phyloP scores from a whole-genome alignment of 1,140 invertebrate species.

The Saccostrea glomerata region DNA sequence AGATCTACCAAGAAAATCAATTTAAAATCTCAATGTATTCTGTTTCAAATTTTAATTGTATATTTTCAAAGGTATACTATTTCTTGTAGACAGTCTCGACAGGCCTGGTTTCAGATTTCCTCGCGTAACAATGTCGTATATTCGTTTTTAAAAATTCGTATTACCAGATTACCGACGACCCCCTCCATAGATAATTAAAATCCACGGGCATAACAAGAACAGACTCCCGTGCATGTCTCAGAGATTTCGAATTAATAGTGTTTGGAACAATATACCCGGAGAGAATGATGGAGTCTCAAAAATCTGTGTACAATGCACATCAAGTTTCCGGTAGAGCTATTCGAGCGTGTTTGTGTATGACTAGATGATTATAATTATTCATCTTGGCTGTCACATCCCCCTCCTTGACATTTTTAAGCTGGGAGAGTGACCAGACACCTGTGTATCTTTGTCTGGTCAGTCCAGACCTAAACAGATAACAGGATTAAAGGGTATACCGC shows the following conservation, averaged over 20 bases:
- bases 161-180: not conserved
- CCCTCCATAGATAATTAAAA: not conserved
- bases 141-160: not conserved
- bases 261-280: not conserved
- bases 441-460: not conserved
- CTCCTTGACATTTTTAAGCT: not conserved
- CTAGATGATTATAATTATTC: not conserved
- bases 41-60: not conserved
- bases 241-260: conserved; percentile 4
- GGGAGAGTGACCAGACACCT: conserved; percentile 2
- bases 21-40: not conserved
- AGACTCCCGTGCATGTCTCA: not conserved
- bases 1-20: not conserved
- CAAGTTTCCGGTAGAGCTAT: not conserved
- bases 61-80: not conserved
- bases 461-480: not conserved
- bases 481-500: not conserved
- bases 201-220: not conserved
- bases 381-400: not conserved
- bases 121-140: not conserved
- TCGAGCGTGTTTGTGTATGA: not conserved
- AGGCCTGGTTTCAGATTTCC: not conserved
- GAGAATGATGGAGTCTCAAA: not conserved
- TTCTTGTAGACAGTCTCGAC: not conserved
- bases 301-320: not conserved